A percentile compares a stretch with the other conserved stretches of the same genome.
These are phyloP conservation scores for Entomobrya multifasciata DNA, from an alignment of 2,888 invertebrate species.

Conservation along the genomic window DNA sequence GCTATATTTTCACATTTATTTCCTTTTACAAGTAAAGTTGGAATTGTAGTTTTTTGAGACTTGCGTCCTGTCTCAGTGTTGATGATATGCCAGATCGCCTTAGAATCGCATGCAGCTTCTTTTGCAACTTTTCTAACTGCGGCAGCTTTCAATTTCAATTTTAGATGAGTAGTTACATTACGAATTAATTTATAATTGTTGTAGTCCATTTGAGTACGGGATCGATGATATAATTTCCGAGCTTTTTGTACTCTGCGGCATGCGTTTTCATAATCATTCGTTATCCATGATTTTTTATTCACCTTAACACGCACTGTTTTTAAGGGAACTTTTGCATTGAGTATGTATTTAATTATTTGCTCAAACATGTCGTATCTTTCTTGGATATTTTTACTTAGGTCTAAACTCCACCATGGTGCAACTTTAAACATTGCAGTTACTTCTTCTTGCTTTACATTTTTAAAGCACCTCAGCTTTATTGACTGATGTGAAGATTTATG, in stretches of 20 bases:
- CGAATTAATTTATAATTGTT: no score
- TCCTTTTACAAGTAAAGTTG: no score
- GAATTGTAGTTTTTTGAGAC: background rate
- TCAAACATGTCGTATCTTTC: constrained; percentile 9
- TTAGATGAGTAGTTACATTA: no score
- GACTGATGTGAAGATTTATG: background rate
- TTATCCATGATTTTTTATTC: constrained; percentile 6
- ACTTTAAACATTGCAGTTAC: background rate
- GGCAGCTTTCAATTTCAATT: constrained; percentile 26
- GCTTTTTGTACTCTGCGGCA: no score
- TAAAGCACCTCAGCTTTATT: background rate
- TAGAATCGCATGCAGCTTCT: background rate
- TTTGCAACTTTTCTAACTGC: background rate
- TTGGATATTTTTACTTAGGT: background rate
- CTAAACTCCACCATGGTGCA: constrained; percentile 23
- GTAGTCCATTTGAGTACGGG: no score
- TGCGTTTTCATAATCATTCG: background rate
- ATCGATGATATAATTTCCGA: no score
- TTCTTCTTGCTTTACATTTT: background rate
- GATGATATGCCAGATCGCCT: background rate
- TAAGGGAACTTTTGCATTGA: background rate
- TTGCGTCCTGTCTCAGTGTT: background rate
- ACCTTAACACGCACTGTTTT: background rate
- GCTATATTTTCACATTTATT: no score
- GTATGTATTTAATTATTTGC: background rate